Conservation (phyloP, 2,888 invertebrate species). For the Drosophila bunnanda region DNA sequence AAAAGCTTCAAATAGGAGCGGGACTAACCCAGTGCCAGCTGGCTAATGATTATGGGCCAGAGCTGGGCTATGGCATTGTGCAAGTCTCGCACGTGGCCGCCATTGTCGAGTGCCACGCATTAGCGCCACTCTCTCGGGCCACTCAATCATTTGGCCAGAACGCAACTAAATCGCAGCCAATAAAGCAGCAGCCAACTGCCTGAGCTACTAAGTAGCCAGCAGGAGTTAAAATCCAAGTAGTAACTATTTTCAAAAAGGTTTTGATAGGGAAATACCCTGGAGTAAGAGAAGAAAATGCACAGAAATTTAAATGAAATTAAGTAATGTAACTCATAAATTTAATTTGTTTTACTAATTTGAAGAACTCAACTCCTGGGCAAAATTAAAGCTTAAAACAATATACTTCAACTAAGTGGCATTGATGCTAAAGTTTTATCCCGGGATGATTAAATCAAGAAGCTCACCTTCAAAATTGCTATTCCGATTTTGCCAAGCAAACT, state of each 20-base stretch:
- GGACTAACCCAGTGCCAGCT: conserved; percentile 7
- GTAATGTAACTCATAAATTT: neutral
- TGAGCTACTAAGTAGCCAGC: conserved; percentile 43
- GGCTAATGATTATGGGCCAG: conserved; percentile 30
- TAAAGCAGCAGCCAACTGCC: conserved; percentile 30
- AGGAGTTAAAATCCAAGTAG: conserved; percentile 20
- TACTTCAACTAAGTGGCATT: neutral
- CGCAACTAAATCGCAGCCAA: conserved; percentile 55
- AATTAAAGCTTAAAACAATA: too few species aligned
- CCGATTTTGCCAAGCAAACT: conserved; percentile 13
- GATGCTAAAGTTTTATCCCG: neutral
- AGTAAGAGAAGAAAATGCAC: neutral
- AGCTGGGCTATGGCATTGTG: conserved; percentile 23
- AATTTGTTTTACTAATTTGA: neutral
- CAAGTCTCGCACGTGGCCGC: conserved; percentile 20
- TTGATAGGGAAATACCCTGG: neutral
- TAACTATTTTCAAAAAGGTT: neutral
- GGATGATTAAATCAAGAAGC: conserved; percentile 10
- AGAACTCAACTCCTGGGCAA: too few species aligned
- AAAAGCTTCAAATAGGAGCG: neutral
- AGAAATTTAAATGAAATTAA: neutral
- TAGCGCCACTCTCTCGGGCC: conserved; percentile 42
- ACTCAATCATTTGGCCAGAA: conserved; percentile 59
- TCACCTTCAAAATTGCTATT: conserved; percentile 10
- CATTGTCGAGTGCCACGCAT: conserved; percentile 34